phyloP scores from a whole-genome alignment of 2,797 vertebrate species.

The Acrocephalus scirpaceus region DNA sequence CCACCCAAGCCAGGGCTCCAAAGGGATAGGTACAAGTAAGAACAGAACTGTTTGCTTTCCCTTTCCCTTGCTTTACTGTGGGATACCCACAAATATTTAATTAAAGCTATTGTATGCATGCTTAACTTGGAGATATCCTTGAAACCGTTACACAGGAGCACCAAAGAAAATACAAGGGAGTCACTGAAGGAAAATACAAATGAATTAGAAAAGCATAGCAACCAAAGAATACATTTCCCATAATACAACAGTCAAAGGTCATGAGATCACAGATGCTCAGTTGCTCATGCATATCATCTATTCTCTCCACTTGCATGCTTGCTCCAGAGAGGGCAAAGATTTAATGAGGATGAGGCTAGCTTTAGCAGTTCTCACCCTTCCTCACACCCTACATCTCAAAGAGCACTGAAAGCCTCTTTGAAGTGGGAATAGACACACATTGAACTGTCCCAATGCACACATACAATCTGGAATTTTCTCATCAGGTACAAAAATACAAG shows the following conservation, averaged over 20 bases:
- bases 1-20: not conserved
- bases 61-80: slow-evolving; percentile 50
- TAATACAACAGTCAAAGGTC: slow-evolving; percentile 65
- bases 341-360: slow-evolving; percentile 42
- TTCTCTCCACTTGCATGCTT: slow-evolving; percentile 49
- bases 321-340: slow-evolving; percentile 28
- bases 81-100: slow-evolving; percentile 66
- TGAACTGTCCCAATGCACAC: slow-evolving; percentile 59
- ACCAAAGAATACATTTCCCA: slow-evolving; percentile 61
- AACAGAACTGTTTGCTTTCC: slow-evolving; percentile 49
- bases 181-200: slow-evolving; percentile 70
- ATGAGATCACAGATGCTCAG: slow-evolving; percentile 56
- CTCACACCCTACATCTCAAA: slow-evolving; percentile 32
- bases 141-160: slow-evolving; percentile 45
- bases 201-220: slow-evolving; percentile 65
- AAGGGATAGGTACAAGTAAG: slow-evolving; percentile 19
- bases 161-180: slow-evolving; percentile 59
- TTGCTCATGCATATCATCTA: slow-evolving; percentile 61
- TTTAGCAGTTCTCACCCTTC: slow-evolving; percentile 60
- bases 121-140: slow-evolving; percentile 59
- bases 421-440: slow-evolving; percentile 52
- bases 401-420: slow-evolving; percentile 66
- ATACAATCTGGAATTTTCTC: slow-evolving; percentile 53
- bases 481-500: slow-evolving; percentile 60
- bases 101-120: slow-evolving; percentile 61